Evolutionary conservation across 2,888 invertebrate species (phyloP).

Genomic region (Cistogaster globosa): DNA sequence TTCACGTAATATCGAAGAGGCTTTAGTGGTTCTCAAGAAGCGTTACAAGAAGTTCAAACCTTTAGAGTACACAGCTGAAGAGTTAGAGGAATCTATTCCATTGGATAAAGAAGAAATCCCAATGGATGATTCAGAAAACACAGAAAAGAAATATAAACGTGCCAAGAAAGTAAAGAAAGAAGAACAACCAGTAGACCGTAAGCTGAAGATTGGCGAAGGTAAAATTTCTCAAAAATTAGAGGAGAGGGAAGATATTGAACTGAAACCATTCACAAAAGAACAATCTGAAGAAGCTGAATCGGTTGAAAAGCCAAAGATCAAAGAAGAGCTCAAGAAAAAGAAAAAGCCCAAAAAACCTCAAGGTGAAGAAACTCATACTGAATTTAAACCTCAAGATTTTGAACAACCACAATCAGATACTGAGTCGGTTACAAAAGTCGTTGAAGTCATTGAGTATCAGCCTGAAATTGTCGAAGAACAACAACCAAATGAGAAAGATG

Average conservation of each 20-base stretch:
- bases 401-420: conserved; percentile 75
- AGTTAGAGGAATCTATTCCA: conserved; percentile 84
- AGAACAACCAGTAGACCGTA: conserved; percentile 73
- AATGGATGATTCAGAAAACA: conserved; percentile 72
- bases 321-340: conserved; percentile 72
- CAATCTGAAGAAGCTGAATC: conserved; percentile 52
- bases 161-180: conserved; percentile 74
- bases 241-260: conserved; percentile 78
- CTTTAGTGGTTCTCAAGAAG: conserved; percentile 86
- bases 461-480: conserved; percentile 74
- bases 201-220: conserved; percentile 79
- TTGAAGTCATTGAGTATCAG: conserved; percentile 77
- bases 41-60: conserved; percentile 85
- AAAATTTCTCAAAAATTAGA: conserved; percentile 78
- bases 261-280: conserved; percentile 77
- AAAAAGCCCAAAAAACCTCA: conserved; percentile 74
- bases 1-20: conserved; percentile 88
- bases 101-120: conserved; percentile 75
- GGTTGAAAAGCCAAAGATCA: conserved; percentile 63
- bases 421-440: conserved; percentile 72
- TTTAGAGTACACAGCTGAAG: conserved; percentile 84
- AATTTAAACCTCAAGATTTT: conserved; percentile 75
- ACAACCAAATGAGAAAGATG: conserved; percentile 75
- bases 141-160: conserved; percentile 81
- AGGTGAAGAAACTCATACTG: conserved; percentile 71